Evolutionary conservation across 2,113 vertebrate species (phyloP).

Genomic region (Onychorhynchus coronatus): DNA sequence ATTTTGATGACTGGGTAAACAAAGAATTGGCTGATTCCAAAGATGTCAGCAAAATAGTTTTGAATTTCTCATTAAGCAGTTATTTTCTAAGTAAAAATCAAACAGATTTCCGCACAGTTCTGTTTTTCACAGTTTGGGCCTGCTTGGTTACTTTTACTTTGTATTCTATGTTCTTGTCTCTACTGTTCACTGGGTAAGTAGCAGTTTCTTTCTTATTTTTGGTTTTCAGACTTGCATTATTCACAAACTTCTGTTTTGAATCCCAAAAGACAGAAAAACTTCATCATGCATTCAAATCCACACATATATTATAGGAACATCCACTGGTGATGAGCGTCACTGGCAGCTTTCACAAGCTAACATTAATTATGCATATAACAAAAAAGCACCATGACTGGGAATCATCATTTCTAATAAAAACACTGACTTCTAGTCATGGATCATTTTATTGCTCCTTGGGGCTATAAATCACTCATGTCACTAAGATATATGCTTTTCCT

Average conservation of each 20-base stretch:
- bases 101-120: neutral
- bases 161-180: neutral
- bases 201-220: slow-evolving; percentile 16
- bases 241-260: slow-evolving; percentile 42
- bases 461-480: slow-evolving; percentile 48
- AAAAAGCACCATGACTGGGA: slow-evolving; percentile 25
- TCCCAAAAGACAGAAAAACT: slow-evolving; percentile 11
- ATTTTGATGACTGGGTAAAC: neutral
- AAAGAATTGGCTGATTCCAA: neutral
- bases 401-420: slow-evolving; percentile 57
- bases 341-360: slow-evolving; percentile 36
- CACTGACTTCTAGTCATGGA: slow-evolving; percentile 45
- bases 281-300: slow-evolving; percentile 58
- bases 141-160: neutral
- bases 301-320: slow-evolving; percentile 1
- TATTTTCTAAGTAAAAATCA: neutral
- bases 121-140: neutral
- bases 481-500: neutral
- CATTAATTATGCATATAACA: slow-evolving; percentile 55
- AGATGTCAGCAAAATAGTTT: neutral
- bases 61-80: neutral
- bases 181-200: neutral
- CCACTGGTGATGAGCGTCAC: slow-evolving; percentile 6
- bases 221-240: slow-evolving; percentile 40
- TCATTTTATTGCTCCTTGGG: slow-evolving; percentile 31